Percentiles rank a stretch among this genome's conserved stretches.
phyloP scores from a whole-genome alignment of 2,797 vertebrate genomes.

The Cygnus olor region DNA sequence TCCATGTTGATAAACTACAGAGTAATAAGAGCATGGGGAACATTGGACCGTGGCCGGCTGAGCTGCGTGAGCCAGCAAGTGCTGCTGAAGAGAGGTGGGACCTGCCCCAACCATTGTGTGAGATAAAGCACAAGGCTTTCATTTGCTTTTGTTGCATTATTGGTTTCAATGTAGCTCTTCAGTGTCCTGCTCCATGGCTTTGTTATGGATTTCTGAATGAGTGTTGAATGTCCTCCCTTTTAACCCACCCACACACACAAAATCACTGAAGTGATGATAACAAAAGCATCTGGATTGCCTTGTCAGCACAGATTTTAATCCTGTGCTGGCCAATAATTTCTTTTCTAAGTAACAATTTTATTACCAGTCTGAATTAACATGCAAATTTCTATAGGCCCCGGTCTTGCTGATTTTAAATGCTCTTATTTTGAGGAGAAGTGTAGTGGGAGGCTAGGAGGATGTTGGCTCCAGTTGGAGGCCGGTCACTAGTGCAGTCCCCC shows the following conservation, averaged over 20 bases:
- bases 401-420: not conserved
- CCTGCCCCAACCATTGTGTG: not conserved
- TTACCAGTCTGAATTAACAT: rapidly evolving
- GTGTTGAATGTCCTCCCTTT: not conserved
- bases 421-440: not conserved
- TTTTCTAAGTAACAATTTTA: no score
- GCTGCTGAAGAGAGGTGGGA: no score
- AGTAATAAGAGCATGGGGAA: rapidly evolving
- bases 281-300: not conserved
- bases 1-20: rapidly evolving
- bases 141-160: no score
- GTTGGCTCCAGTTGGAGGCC: no score
- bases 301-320: not conserved
- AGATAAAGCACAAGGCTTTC: no score
- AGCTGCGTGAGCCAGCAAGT: no score
- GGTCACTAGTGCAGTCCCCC: no score
- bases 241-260: not conserved
- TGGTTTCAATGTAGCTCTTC: not conserved
- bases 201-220: rapidly evolving
- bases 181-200: no score
- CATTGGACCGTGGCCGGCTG: rapidly evolving
- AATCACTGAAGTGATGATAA: not conserved
- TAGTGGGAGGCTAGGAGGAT: no score
- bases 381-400: rapidly evolving
- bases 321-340: rapidly evolving